Base-by-base conservation (phyloP, 2,113 vertebrate species). In the Polypterus senegalus region DNA sequence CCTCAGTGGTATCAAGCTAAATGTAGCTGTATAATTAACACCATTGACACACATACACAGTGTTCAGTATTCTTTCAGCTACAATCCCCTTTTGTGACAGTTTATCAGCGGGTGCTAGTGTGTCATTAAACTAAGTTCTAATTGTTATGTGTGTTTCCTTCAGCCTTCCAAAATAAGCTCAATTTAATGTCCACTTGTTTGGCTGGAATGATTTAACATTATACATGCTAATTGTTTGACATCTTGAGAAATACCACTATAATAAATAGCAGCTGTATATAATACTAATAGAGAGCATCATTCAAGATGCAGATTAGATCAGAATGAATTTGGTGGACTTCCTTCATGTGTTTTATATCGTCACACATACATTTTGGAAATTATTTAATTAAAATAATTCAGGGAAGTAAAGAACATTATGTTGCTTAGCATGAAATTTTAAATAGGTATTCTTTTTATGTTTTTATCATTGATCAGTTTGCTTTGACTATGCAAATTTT, bases 11-110 rank as follows among this genome's bases (percentile, higher is more conserved):
- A 56, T 9, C 47, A 60, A 43, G 49, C 61, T 64, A 65, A 65
- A 70, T 65, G 58, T 47, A 9, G 5, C 49, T 47, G 54, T 68
- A 63, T 68, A 63, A 57, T 64, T 58, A 65, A 58, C 46, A 57
- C 43, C 62, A 54, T 58, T 66, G 59, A 51, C 7, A 48, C 49
- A 3, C 1, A 5, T 4, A 62, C 52, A 11, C 52, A 11, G 27
- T 46, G 59, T 67, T 27, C 63, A 43, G 51, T 64, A 48, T 7
- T 63, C 4, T 53, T 57, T 49, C 48, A n/a, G 4, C 49, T 46
- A 62, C 61, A 60, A 46, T 49, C 61, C 54, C 7, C 49, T 61
- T 66, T 61, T 69, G 61, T 66, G 55, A 53, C 3, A 10, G 51
- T 8, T 3, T 10, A 4, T 52, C 7, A 44, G 56, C 45, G 47